Evolutionary conservation across 2,113 vertebrate genomes (phyloP), one percentile per base, ranked within the genome.

Genomic region (Pleuronectes platessa): DNA sequence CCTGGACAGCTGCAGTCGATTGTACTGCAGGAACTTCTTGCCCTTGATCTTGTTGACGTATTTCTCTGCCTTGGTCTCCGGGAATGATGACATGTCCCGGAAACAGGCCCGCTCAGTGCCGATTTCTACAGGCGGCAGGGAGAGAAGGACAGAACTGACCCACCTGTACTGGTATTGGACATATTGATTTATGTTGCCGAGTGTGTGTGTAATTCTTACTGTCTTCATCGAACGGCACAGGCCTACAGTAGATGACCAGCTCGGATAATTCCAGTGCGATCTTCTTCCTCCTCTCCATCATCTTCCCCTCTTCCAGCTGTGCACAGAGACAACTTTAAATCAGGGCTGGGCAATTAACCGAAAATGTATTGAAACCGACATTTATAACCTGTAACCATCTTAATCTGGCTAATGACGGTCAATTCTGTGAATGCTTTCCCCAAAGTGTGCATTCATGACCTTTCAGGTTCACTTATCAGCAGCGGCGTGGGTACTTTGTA

Each of bases 281-380:
- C 92, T 98, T 99, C 95, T 99, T 99, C 84, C 97, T 97, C 74
- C 97, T 96, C 79, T 99, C 98, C 97, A 99, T 99, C 93, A 99
- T 97, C 93, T 99, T 99, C 63, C 98, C 98, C 89, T 99, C 98
- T 0, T 97, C 97, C 76, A 98, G 94, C 98, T 99, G 89, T 68
- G 10, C 2, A 84, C 6, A 78, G 45, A 77, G 3, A 81, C 27
- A 64, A 15, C 9, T 17, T 24, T 21, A 42, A 42, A 42, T 42
- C 3, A 11, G 40, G 40, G 40, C 40, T 13, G 40, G 40, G 40
- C 40, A 42, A 42, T 42, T 42, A 42, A 42, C 40, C 12, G 12
- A 12, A 42, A 42, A 42, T 42, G 40, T 42, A 42, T 42, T 0
- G 40, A 42, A 42, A 42, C 40, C 40, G 6, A 31, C 27, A 31